Percentiles rank a stretch among this genome's conserved stretches.
Evolutionary conservation across 2,113 vertebrate genomes (phyloP).

Genomic region (Globicephala melas): DNA sequence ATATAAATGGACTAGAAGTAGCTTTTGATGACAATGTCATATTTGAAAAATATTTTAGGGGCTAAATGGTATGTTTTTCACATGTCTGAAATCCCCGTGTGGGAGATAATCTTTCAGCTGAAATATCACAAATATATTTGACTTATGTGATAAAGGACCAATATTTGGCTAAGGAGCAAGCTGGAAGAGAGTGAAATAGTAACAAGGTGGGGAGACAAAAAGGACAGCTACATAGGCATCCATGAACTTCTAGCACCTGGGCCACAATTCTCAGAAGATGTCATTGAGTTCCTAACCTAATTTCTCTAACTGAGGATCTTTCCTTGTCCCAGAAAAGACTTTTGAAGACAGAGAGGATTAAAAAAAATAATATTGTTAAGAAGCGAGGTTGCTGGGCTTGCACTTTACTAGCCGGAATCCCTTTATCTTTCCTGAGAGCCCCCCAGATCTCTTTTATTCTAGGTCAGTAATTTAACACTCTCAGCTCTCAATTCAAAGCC

Average conservation of each 20-base stretch:
- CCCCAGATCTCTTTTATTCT: conserved; percentile 75
- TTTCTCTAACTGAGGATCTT: conserved; percentile 61
- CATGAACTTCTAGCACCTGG: background rate
- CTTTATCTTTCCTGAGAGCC: conserved; percentile 78
- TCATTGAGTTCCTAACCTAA: conserved; percentile 51
- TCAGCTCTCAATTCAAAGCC: conserved; percentile 81
- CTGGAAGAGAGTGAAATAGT: background rate
- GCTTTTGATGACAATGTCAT: background rate
- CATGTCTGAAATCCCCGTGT: background rate
- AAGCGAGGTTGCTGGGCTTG: conserved; percentile 74
- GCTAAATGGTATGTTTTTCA: background rate
- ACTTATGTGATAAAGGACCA: background rate
- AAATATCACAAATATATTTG: background rate
- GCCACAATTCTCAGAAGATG: conserved; percentile 8
- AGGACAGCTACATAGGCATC: background rate
- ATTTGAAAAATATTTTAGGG: conserved; percentile 15
- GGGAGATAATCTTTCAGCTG: background rate
- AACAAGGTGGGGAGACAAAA: background rate
- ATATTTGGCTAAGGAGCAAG: background rate
- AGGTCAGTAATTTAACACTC: conserved; percentile 84
- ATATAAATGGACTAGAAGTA: background rate
- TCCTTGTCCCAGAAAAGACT: conserved; percentile 68
- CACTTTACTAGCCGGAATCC: conserved; percentile 71
- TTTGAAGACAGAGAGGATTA: conserved; percentile 76
- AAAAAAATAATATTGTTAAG: conserved; percentile 75